phyloP scores from a whole-genome alignment of 2,888 invertebrate genomes.

The Punctoribates punctum region DNA sequence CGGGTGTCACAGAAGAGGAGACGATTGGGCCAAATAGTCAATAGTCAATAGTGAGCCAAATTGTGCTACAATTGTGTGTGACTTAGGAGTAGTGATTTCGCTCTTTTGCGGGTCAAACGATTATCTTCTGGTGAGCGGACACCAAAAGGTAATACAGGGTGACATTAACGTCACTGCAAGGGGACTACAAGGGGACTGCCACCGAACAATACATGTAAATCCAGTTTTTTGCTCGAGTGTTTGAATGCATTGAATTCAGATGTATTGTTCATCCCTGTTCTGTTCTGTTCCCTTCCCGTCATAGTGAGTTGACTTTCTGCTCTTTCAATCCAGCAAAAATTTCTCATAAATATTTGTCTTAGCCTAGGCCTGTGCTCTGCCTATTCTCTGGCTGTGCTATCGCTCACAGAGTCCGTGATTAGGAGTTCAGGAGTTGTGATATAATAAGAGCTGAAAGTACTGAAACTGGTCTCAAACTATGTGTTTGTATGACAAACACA shows the following conservation, averaged over 20 bases:
- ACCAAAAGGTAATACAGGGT: conserved; percentile 35
- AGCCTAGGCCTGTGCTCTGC: background rate
- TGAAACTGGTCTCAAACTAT: too few relatives aligned
- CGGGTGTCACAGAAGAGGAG: too few relatives aligned
- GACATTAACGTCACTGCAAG: too few relatives aligned
- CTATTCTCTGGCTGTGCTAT: background rate
- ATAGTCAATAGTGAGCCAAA: too few relatives aligned
- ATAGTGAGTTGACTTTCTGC: background rate
- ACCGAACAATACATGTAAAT: too few relatives aligned
- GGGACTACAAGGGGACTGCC: too few relatives aligned
- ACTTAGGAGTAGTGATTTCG: background rate
- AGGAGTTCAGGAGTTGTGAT: conserved; percentile 2
- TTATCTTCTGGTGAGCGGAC: conserved; percentile 37
- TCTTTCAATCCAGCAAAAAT: background rate
- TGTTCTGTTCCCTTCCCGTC: too few relatives aligned
- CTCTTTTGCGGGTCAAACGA: conserved; percentile 30
- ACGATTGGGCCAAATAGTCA: too few relatives aligned
- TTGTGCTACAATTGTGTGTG: background rate
- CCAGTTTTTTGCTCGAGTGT: too few relatives aligned
- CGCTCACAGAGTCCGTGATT: background rate
- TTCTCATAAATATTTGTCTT: conserved; percentile 16
- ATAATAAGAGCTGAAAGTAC: background rate
- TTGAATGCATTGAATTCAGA: too few relatives aligned
- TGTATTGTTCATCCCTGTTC: too few relatives aligned
- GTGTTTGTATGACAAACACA: too few relatives aligned